Evolutionary conservation across 2,113 vertebrate species (phyloP).

Genomic region (Forbesichthys agassizii): DNA sequence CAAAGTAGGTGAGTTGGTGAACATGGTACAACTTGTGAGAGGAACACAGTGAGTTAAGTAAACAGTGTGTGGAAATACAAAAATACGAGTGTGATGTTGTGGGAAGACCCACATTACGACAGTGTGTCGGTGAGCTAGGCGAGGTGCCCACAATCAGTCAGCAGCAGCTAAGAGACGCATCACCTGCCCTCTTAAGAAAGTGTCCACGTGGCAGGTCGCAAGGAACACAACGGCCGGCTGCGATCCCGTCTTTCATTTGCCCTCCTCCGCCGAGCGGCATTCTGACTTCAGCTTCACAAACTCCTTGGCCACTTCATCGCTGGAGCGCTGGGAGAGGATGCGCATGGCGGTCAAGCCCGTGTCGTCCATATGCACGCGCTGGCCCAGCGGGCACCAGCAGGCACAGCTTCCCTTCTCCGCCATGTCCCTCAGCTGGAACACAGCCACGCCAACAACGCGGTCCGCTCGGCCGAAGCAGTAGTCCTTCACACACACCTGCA

Average conservation of each 20-base stretch:
- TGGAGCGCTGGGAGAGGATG: conserved; percentile 97
- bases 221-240: neutral
- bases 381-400: conserved; percentile 92
- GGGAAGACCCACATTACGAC: conserved; percentile 10
- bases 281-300: conserved; percentile 97
- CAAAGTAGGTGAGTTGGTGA: neutral
- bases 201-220: no score
- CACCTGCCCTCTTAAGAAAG: no score
- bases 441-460: conserved; percentile 87
- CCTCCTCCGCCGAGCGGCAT: conserved; percentile 90
- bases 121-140: conserved; percentile 24
- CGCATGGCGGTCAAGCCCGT: conserved; percentile 92
- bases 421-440: conserved; percentile 90
- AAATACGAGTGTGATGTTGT: neutral
- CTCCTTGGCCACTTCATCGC: conserved; percentile 95
- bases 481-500: conserved; percentile 95
- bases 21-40: neutral
- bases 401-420: conserved; percentile 89
- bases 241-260: conserved; percentile 76
- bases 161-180: conserved; percentile 49
- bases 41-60: conserved; percentile 17
- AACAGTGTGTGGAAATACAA: neutral
- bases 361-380: conserved; percentile 92
- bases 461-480: conserved; percentile 98
- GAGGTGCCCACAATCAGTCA: conserved; percentile 17